Base-by-base conservation (phyloP, 2,888 invertebrate genomes). In the Piscicola geometra region DNA sequence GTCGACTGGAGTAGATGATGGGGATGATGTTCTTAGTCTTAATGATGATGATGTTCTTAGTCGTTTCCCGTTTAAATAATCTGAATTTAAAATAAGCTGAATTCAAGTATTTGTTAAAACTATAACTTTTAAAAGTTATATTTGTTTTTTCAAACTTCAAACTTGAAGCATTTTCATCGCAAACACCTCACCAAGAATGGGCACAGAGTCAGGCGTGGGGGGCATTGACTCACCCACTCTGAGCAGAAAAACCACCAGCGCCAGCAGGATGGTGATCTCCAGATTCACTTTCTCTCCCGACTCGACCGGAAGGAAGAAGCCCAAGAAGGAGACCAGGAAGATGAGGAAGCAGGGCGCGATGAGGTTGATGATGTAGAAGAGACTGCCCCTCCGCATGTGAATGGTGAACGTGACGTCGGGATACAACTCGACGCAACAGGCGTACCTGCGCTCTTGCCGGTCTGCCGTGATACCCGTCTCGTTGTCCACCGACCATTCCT, bases 401-500 rank as follows among this genome's bases (percentile, higher is more conserved):
- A 81, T 81, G 21, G 81, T 81, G 76, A 81, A 81, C 25, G 81
- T 82, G 28, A 81, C 81, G 71, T 81, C 81, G 1, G 81, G 81
- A 56, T 81, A 81, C 18, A 80, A 80, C 71, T 82, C 81, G 52
- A 73, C 75, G 75, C 81, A 82, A 76, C 81, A 81, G 56, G 81
- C 81, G 75, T 81, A 82, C 41, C 78, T 75, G 69, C 78, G 78
- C 32, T 56, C 79, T 36, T 79, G 78, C 9, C 81, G 76, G 32
- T 77, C 71, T 0, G 79, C 79, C 15, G 75, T 78, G 35, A 81
- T 81, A 9, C 75, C 76, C 5, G 68, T 73, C 0, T 50, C 25
- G 21, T 67, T 67, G 56, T 79, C 79, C 70, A 82, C 81, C 1
- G 78, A 75, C 81, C 81, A 93, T 86, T 93, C 93, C 1, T 77